A percentile compares a stretch with the other conserved stretches of the same genome.
These are phyloP conservation scores for Epinotia ramella DNA, from an alignment of 2,888 invertebrate species.

Conservation along the genomic window DNA sequence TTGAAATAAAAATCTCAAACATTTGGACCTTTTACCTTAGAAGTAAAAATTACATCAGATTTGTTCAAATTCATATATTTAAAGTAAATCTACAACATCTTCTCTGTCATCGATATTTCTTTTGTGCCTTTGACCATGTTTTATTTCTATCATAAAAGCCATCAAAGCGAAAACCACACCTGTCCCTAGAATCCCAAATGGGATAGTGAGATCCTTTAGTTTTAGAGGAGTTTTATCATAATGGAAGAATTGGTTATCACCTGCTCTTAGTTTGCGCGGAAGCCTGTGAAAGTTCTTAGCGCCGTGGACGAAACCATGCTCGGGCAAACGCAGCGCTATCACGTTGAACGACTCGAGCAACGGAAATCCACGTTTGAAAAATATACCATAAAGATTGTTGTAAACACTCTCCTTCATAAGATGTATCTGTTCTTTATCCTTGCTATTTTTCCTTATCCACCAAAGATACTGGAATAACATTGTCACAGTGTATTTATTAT, in stretches of 20 bases:
- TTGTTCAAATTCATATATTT: background rate
- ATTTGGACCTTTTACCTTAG: background rate
- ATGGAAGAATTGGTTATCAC: background rate
- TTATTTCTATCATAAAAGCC: slow-evolving; percentile 22
- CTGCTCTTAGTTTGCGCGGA: background rate
- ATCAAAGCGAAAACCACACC: slow-evolving; percentile 11
- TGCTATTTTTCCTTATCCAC: slow-evolving; percentile 19
- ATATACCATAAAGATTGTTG: slow-evolving; percentile 27
- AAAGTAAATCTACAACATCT: background rate
- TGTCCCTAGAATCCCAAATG: slow-evolving; percentile 18
- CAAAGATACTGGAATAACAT: slow-evolving; percentile 40
- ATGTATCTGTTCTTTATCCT: slow-evolving; percentile 12
- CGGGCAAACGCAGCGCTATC: slow-evolving; percentile 18
- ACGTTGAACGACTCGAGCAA: slow-evolving; percentile 9
- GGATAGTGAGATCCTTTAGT: slow-evolving; percentile 20
- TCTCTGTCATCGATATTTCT: background rate
- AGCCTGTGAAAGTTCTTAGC: slow-evolving; percentile 14
- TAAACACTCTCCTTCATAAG: slow-evolving; percentile 21
- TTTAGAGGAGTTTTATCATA: slow-evolving; percentile 5
- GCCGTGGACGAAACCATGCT: slow-evolving; percentile 25
- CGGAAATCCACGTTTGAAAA: slow-evolving; percentile 42
- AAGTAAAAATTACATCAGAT: background rate
- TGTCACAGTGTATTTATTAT: slow-evolving; percentile 32
- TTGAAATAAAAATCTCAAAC: too few relatives aligned
- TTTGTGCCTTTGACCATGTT: background rate